Conservation (phyloP, 2,797 vertebrate species). For the Melanogrammus aeglefinus region DNA sequence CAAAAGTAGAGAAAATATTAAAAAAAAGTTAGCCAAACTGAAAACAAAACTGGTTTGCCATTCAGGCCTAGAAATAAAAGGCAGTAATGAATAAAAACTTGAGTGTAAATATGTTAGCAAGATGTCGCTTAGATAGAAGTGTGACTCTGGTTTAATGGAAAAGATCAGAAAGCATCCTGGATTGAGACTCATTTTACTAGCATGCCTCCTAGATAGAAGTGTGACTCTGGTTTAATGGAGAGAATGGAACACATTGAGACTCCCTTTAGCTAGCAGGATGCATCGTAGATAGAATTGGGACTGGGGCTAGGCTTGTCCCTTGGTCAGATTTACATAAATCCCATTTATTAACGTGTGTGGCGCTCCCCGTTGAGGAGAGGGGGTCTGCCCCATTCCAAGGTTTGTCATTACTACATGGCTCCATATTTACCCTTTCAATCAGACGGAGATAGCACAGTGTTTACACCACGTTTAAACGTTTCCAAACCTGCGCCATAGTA, state of each 20-base stretch:
- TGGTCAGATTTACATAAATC: neutral
- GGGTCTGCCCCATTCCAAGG: neutral
- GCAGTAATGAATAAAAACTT: too few species aligned
- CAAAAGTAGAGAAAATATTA: too few species aligned
- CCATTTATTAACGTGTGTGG: neutral
- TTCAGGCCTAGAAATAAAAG: too few species aligned
- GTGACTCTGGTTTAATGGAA: neutral
- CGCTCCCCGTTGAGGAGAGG: neutral
- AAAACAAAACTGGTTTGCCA: too few species aligned
- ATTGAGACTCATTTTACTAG: neutral
- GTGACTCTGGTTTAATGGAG: neutral
- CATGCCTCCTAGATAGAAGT: neutral
- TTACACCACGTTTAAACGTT: neutral
- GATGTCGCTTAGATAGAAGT: neutral
- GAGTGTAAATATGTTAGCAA: too few species aligned
- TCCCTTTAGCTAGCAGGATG: neutral
- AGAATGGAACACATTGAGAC: neutral
- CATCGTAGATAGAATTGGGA: neutral
- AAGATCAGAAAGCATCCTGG: neutral
- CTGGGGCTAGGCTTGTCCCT: neutral
- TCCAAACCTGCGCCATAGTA: neutral
- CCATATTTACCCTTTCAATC: neutral
- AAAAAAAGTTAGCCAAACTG: too few species aligned
- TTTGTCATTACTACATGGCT: neutral
- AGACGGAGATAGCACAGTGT: neutral